These are phyloP conservation scores for Aphelenchoides besseyi DNA, from an alignment of 1,140 invertebrate species.

Conservation along the genomic window DNA sequence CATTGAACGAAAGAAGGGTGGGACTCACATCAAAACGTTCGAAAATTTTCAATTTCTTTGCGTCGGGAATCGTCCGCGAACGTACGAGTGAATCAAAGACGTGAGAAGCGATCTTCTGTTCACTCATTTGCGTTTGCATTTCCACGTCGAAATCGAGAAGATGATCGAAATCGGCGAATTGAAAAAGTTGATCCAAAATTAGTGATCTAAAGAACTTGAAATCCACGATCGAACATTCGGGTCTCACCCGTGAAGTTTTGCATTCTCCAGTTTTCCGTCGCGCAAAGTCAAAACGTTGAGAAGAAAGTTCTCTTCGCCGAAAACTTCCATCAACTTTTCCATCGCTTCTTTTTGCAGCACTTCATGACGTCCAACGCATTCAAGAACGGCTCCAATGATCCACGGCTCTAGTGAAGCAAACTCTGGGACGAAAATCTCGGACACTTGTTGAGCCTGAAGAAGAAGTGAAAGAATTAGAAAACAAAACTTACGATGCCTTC, in stretches of 20 bases:
- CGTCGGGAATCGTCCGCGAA: neutral
- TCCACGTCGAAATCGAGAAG: neutral
- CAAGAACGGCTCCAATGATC: neutral
- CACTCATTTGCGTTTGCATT: neutral
- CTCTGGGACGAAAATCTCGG: neutral
- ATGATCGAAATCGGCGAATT: neutral
- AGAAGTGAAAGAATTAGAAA: constrained; percentile 7
- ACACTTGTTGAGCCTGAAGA: constrained; percentile 10
- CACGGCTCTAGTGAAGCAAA: neutral
- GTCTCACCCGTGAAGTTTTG: constrained; percentile 12
- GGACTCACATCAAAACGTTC: neutral
- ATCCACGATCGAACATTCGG: neutral
- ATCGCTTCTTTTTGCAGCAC: constrained; percentile 7
- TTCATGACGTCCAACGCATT: neutral
- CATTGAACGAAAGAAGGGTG: neutral
- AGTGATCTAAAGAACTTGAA: constrained; percentile 8
- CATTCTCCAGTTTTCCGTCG: constrained; percentile 12
- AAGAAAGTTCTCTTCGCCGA: neutral
- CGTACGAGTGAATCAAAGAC: constrained; percentile 10
- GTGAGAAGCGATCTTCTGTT: neutral
- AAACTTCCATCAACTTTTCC: neutral
- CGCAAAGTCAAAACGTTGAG: constrained; percentile 1
- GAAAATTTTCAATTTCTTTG: neutral
- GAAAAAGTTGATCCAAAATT: constrained; percentile 11
- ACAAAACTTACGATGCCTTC: constrained; percentile 15